Conservation (phyloP, 2,797 vertebrate genomes). For the Argentina silus region DNA sequence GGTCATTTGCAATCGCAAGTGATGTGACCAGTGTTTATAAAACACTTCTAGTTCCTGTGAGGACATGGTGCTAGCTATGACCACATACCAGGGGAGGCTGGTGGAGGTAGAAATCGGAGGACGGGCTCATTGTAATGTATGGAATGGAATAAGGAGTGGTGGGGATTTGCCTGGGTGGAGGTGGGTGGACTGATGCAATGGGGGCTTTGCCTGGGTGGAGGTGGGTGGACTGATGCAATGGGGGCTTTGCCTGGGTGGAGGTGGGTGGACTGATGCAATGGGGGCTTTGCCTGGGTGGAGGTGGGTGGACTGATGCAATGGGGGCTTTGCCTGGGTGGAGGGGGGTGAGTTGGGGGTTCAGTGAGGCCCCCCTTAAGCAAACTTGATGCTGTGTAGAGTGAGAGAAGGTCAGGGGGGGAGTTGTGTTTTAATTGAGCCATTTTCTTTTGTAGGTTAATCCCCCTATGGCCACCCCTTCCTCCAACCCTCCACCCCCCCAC, state of each 20-base stretch:
- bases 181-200: too few species aligned
- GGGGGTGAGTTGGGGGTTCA: neutral
- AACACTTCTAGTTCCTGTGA: neutral
- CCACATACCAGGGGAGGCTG: too few species aligned
- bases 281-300: slow-evolving; percentile 40
- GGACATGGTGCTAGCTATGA: neutral
- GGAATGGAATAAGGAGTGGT: too few species aligned
- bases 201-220: too few species aligned
- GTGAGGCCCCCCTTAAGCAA: slow-evolving; percentile 55
- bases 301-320: slow-evolving; percentile 49
- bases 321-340: slow-evolving; percentile 9
- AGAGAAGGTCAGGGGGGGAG: slow-evolving; percentile 37
- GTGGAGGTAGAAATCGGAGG: too few species aligned
- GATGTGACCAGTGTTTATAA: slow-evolving; percentile 1
- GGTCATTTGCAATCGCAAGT: slow-evolving; percentile 1
- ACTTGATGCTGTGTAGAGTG: slow-evolving; percentile 41
- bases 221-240: too few species aligned
- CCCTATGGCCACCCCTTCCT: slow-evolving; percentile 1
- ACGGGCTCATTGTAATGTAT: too few species aligned
- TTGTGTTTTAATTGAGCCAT: slow-evolving; percentile 63
- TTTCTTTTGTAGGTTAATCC: slow-evolving; percentile 68
- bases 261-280: too few species aligned
- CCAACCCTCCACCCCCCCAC: neutral
- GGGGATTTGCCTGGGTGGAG: too few species aligned
- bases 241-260: too few species aligned